These are phyloP conservation scores for Temnothorax longispinosus DNA, from an alignment of 1,140 invertebrate species.

Conservation along the genomic window DNA sequence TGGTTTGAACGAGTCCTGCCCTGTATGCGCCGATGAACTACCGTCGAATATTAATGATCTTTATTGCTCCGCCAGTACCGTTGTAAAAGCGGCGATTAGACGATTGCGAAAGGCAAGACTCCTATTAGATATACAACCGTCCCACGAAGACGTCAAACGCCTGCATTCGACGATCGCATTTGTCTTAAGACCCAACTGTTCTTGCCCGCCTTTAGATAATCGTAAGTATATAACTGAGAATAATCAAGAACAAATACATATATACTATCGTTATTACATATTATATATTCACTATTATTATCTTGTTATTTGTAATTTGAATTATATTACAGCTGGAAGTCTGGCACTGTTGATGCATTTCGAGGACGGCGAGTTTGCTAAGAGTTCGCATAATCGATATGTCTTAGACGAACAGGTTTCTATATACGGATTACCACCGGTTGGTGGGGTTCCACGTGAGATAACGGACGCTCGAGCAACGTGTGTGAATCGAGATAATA, in stretches of 20 bases:
- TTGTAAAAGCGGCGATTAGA: conserved; percentile 80
- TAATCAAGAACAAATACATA: neutral
- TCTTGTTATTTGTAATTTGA: neutral
- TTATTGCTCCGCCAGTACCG: conserved; percentile 79
- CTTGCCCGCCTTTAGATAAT: conserved; percentile 79
- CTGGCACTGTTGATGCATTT: conserved; percentile 77
- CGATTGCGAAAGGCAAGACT: conserved; percentile 77
- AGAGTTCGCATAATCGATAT: conserved; percentile 58
- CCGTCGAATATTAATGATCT: conserved; percentile 77
- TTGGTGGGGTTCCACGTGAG: conserved; percentile 69
- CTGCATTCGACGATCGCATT: conserved; percentile 77
- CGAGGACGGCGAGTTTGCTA: conserved; percentile 67
- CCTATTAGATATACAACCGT: conserved; percentile 74
- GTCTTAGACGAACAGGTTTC: conserved; percentile 73
- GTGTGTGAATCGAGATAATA: conserved; percentile 61
- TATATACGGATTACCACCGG: conserved; percentile 71
- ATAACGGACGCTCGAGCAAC: conserved; percentile 64
- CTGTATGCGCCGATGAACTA: conserved; percentile 78
- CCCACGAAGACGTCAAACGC: conserved; percentile 59
- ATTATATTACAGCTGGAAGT: conserved; percentile 77
- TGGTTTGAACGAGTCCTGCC: conserved; percentile 69
- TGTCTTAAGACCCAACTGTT: conserved; percentile 76
- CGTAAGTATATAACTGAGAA: conserved; percentile 69
- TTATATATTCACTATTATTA: neutral
- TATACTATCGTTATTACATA: neutral